Evolutionary conservation across 2,888 invertebrate genomes (phyloP).

Genomic region (Halictus ligatus): DNA sequence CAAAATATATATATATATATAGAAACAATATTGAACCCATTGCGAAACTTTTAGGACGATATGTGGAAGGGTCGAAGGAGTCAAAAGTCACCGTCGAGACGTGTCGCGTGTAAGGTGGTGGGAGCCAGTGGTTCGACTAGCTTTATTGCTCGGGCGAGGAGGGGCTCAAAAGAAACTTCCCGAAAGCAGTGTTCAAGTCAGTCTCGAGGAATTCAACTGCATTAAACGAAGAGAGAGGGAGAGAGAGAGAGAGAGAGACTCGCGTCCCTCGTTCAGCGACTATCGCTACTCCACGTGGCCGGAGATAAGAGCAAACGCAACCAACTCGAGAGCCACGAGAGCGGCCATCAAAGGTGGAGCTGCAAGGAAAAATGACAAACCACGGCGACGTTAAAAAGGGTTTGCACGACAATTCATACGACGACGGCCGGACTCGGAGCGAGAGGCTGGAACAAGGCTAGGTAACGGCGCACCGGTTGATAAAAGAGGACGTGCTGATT

Average conservation of each 20-base stretch:
- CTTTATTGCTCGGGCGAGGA: not conserved
- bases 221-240: not conserved
- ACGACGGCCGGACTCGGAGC: not conserved
- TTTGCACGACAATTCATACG: conserved; percentile 18
- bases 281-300: conserved; percentile 4
- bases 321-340: conserved; percentile 7
- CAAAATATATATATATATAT: too few relatives aligned
- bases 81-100: too few relatives aligned
- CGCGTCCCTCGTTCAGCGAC: conserved; percentile 6
- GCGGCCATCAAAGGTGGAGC: conserved; percentile 19
- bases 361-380: conserved; percentile 18
- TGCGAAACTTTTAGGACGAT: too few relatives aligned
- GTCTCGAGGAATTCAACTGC: not conserved
- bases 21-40: too few relatives aligned
- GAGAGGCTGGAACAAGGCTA: not conserved
- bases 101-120: not conserved
- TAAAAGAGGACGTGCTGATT: not conserved
- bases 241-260: too few relatives aligned
- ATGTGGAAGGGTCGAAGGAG: too few relatives aligned
- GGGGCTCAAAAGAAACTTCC: not conserved
- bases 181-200: not conserved
- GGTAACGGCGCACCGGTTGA: not conserved
- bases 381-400: conserved; percentile 1
- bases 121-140: not conserved
- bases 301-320: conserved; percentile 20